phyloP scores from a whole-genome alignment of 2,113 vertebrate species.

The Ictalurus punctatus region DNA sequence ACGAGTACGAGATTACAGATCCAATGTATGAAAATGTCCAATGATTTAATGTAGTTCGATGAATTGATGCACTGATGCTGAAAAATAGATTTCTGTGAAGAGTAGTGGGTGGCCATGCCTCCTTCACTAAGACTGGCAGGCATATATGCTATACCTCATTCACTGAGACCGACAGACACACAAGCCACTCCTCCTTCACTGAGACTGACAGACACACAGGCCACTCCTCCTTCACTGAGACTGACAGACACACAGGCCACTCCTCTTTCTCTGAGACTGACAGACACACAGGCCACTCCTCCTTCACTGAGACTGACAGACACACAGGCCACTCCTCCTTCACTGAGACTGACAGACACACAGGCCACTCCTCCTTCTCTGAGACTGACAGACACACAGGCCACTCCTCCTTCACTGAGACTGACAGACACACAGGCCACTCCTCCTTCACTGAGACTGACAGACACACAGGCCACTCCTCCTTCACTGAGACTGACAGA shows the following conservation, averaged over 20 bases:
- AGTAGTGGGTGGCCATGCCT: neutral
- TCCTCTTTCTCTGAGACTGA: neutral
- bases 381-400: neutral
- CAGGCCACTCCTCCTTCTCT: neutral
- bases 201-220: neutral
- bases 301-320: neutral
- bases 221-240: neutral
- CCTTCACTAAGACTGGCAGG: no score
- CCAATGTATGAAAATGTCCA: neutral
- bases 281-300: no score
- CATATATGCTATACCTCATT: no score
- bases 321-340: neutral
- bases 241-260: neutral
- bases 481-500: no score
- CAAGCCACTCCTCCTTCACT: neutral
- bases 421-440: no score
- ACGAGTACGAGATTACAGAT: neutral
- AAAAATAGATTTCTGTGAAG: neutral
- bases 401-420: no score
- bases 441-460: neutral
- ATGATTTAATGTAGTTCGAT: no score
- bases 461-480: neutral
- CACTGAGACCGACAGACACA: neutral
- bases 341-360: neutral
- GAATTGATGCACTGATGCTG: neutral